phyloP scores from a whole-genome alignment of 2,888 invertebrate species.

The Polylopha cassiicola region DNA sequence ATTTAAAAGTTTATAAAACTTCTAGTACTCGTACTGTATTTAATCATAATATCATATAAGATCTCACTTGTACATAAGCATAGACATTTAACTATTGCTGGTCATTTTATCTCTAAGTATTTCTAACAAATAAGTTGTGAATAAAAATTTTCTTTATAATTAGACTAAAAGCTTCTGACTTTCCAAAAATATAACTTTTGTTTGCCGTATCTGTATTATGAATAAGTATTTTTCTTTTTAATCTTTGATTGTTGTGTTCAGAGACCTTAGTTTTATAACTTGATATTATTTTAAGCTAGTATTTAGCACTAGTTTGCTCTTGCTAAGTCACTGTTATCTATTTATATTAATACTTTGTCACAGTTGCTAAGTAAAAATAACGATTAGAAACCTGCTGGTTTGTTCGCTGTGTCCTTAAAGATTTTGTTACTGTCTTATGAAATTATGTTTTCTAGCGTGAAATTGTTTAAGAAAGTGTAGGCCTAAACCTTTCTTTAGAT shows the following conservation, averaged over 20 bases:
- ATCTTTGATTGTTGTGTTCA: slow-evolving; percentile 45
- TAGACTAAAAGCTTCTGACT: too few species aligned
- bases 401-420: slow-evolving; percentile 4
- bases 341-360: slow-evolving; percentile 19
- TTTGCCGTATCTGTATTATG: slow-evolving; percentile 19
- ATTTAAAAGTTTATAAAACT: slow-evolving; percentile 60
- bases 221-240: slow-evolving; percentile 20
- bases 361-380: slow-evolving; percentile 14
- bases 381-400: slow-evolving; percentile 21
- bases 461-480: slow-evolving; percentile 41
- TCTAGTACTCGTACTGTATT: slow-evolving; percentile 40
- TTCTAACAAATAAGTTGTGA: slow-evolving; percentile 22
- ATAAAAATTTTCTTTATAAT: slow-evolving; percentile 18
- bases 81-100: slow-evolving; percentile 29
- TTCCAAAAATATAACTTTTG: slow-evolving; percentile 15
- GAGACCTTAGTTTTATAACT: slow-evolving; percentile 54
- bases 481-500: slow-evolving; percentile 62
- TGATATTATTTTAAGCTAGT: slow-evolving; percentile 53
- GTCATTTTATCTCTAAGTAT: slow-evolving; percentile 23
- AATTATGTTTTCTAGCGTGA: slow-evolving; percentile 5
- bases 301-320: slow-evolving; percentile 40
- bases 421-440: too few species aligned
- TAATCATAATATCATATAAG: slow-evolving; percentile 48
- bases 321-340: slow-evolving; percentile 34
- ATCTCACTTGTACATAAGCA: slow-evolving; percentile 69